Evolutionary conservation across 1,140 invertebrate species (phyloP).

Genomic region (Cherax destructor): DNA sequence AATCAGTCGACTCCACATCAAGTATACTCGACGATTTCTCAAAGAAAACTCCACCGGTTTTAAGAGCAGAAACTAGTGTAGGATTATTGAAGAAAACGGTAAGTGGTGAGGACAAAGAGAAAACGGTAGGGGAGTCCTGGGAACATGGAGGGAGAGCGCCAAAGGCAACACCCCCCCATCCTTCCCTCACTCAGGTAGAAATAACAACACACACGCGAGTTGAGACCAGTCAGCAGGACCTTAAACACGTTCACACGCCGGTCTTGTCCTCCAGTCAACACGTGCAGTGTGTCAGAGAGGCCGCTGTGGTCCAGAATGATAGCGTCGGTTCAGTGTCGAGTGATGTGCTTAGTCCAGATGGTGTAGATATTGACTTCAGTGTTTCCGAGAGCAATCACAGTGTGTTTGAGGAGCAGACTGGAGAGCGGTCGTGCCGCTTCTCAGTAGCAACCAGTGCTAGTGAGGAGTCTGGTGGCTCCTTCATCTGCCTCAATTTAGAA

Average conservation of each 20-base stretch:
- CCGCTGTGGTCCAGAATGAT: neutral
- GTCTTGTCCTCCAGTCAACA: neutral
- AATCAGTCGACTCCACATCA: constrained; percentile 26
- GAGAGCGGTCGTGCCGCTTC: neutral
- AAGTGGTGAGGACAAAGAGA: constrained; percentile 6
- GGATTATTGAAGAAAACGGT: constrained; percentile 34
- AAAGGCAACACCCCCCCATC: constrained; percentile 36
- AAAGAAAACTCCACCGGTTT: constrained; percentile 16
- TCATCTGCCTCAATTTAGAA: constrained; percentile 53
- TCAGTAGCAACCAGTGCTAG: neutral
- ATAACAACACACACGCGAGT: constrained; percentile 57
- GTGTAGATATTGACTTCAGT: constrained; percentile 56
- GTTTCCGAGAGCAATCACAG: constrained; percentile 4
- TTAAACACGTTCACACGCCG: constrained; percentile 21
- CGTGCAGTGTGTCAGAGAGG: neutral
- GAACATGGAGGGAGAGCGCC: constrained; percentile 26
- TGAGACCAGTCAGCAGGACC: constrained; percentile 19
- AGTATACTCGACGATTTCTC: constrained; percentile 12
- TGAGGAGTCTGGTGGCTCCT: constrained; percentile 43
- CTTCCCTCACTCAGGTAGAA: constrained; percentile 57
- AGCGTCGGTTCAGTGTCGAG: constrained; percentile 13
- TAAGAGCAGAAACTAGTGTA: constrained; percentile 5
- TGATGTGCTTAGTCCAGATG: constrained; percentile 29
- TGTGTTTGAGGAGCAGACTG: constrained; percentile 23
- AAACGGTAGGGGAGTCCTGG: constrained; percentile 4